These are phyloP conservation scores for Lobophora halterata DNA, from an alignment of 2,888 invertebrate species.

Conservation along the genomic window DNA sequence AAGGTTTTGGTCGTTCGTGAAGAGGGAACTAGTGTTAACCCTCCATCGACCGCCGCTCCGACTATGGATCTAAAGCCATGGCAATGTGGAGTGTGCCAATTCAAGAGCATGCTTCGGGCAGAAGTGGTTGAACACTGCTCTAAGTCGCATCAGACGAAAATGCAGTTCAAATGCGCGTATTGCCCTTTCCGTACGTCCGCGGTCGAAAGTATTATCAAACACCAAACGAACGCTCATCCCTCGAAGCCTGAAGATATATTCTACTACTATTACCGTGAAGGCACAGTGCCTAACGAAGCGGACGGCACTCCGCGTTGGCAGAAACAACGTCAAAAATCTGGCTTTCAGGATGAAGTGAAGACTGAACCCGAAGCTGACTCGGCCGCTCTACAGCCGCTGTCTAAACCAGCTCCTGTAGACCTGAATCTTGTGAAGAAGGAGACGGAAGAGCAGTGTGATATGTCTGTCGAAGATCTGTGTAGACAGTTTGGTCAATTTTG, in stretches of 20 bases:
- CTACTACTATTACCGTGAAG: conserved; percentile 79
- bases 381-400: neutral
- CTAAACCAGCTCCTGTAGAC: conserved; percentile 36
- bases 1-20: conserved; percentile 57
- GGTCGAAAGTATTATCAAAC: conserved; percentile 79
- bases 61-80: conserved; percentile 82
- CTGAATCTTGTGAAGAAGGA: conserved; percentile 65
- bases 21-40: conserved; percentile 39
- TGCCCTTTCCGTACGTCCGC: conserved; percentile 82
- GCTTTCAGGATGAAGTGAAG: conserved; percentile 42
- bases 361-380: conserved; percentile 37
- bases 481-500: conserved; percentile 60
- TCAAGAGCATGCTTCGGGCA: conserved; percentile 79
- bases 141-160: conserved; percentile 82
- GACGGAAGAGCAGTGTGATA: conserved; percentile 33
- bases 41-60: conserved; percentile 36
- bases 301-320: conserved; percentile 61
- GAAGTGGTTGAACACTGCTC: conserved; percentile 82
- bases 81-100: conserved; percentile 86
- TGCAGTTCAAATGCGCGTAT: conserved; percentile 86
- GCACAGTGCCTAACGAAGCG: conserved; percentile 47
- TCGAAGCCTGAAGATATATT: conserved; percentile 58
- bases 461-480: conserved; percentile 52
- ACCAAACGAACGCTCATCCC: conserved; percentile 82
- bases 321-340: conserved; percentile 50